Conservation (phyloP, 2,888 invertebrate species). For the Drosophila anomelani region DNA sequence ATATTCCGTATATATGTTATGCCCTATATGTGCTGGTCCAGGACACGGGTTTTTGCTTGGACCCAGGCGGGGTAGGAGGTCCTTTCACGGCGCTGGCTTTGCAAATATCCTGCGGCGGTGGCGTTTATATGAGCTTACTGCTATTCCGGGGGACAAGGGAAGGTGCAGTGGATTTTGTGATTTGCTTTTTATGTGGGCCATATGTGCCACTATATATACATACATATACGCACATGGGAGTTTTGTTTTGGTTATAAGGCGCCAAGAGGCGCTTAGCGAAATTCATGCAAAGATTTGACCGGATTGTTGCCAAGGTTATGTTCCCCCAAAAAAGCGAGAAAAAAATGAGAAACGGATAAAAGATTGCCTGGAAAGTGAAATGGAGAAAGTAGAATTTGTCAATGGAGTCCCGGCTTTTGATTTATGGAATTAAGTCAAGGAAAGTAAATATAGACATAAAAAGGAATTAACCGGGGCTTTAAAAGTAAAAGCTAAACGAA, state of each 20-base stretch:
- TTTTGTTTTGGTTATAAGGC: slow-evolving; percentile 24
- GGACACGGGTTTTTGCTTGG: slow-evolving; percentile 25
- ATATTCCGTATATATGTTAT: neutral
- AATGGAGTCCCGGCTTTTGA: slow-evolving; percentile 13
- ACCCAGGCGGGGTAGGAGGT: slow-evolving; percentile 13
- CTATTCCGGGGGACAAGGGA: slow-evolving; percentile 5
- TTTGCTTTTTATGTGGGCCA: slow-evolving; percentile 68
- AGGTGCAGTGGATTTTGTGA: slow-evolving; percentile 71
- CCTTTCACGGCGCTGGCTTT: slow-evolving; percentile 52
- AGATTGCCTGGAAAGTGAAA: slow-evolving; percentile 3
- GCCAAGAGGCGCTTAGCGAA: slow-evolving; percentile 50
- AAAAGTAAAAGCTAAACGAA: neutral
- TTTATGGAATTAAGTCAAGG: slow-evolving; percentile 10
- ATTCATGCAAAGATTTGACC: slow-evolving; percentile 64
- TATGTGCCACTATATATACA: slow-evolving; percentile 17
- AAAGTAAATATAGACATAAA: neutral
- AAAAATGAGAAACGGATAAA: slow-evolving; percentile 6
- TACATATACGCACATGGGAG: slow-evolving; percentile 3
- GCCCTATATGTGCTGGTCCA: slow-evolving; percentile 16
- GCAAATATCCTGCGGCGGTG: slow-evolving; percentile 73
- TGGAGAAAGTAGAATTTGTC: neutral
- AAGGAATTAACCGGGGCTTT: neutral
- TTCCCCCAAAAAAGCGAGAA: neutral
- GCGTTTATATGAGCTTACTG: slow-evolving; percentile 77
- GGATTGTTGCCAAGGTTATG: slow-evolving; percentile 49